Conservation (phyloP, 1,140 invertebrate genomes). For the Lordiphosa mommai region DNA sequence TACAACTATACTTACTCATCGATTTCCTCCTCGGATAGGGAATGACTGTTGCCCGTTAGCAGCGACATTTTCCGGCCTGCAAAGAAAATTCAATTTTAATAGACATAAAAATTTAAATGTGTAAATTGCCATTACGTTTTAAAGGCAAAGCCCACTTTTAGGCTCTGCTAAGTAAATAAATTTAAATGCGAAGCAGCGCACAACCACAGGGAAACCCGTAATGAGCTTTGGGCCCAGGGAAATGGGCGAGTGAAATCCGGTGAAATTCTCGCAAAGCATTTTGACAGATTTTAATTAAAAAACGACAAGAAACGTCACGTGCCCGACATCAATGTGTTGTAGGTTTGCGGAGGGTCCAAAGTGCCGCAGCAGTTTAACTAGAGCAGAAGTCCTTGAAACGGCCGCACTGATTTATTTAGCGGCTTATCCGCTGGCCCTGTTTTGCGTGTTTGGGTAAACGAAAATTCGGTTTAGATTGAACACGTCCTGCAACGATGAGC, state of each 20-base stretch:
- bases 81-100: slow-evolving; percentile 5
- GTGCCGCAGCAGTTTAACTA: background rate
- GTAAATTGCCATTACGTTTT: slow-evolving; percentile 29
- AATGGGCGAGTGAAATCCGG: background rate
- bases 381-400: slow-evolving; percentile 41
- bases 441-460: slow-evolving; percentile 6
- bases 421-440: slow-evolving; percentile 34
- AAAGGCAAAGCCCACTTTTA: slow-evolving; percentile 14
- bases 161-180: slow-evolving; percentile 18
- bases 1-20: slow-evolving; percentile 80
- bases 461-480: slow-evolving; percentile 26
- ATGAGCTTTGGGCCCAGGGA: slow-evolving; percentile 21
- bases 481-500: slow-evolving; percentile 25
- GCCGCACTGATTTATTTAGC: slow-evolving; percentile 26
- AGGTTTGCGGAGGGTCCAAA: slow-evolving; percentile 14
- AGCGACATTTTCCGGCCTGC: slow-evolving; percentile 63
- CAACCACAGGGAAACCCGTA: background rate
- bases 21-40: slow-evolving; percentile 81
- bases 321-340: slow-evolving; percentile 17
- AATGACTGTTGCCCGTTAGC: slow-evolving; percentile 66
- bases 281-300: slow-evolving; percentile 75
- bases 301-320: slow-evolving; percentile 56
- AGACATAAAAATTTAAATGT: background rate
- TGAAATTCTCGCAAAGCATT: slow-evolving; percentile 49
- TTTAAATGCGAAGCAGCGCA: slow-evolving; percentile 24